Conservation (phyloP, 2,888 invertebrate genomes). For the Eugnorisma glareosa region DNA sequence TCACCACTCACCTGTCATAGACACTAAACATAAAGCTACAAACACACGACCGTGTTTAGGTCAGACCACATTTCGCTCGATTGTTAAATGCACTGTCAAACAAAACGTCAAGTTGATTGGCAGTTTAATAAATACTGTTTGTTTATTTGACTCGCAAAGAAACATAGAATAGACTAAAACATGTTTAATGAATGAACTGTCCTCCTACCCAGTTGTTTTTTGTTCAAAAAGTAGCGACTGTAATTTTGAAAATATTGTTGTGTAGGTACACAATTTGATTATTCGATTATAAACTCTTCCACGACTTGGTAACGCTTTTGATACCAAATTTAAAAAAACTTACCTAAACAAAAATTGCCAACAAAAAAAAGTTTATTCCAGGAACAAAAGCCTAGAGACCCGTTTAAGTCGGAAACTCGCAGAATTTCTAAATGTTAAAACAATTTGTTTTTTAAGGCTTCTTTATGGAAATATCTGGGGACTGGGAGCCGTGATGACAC, state of each 20-base stretch:
- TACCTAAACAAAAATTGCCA: constrained; percentile 53
- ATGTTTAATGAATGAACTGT: constrained; percentile 11
- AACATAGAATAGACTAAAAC: not conserved
- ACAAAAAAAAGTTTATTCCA: constrained; percentile 51
- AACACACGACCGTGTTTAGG: constrained; percentile 19
- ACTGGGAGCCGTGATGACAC: constrained; percentile 67
- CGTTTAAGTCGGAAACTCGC: constrained; percentile 68
- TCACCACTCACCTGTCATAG: constrained; percentile 1
- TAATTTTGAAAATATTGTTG: not conserved
- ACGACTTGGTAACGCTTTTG: constrained; percentile 9
- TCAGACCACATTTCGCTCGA: constrained; percentile 6
- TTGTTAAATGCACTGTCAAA: constrained; percentile 44
- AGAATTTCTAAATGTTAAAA: constrained; percentile 77
- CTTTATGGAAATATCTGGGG: constrained; percentile 69
- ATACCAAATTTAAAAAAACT: constrained; percentile 27
- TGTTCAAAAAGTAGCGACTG: not conserved
- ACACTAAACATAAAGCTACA: constrained; percentile 7
- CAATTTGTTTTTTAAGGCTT: constrained; percentile 79
- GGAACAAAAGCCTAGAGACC: constrained; percentile 60
- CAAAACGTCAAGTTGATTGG: constrained; percentile 37
- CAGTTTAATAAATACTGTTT: constrained; percentile 38
- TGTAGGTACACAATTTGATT: constrained; percentile 5
- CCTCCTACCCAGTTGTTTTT: not conserved
- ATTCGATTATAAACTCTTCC: constrained; percentile 12
- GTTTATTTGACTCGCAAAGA: constrained; percentile 21